Percentiles rank a stretch among this genome's conserved stretches.
Conservation (phyloP, 2,888 invertebrate genomes). For the Agrilus mali region DNA sequence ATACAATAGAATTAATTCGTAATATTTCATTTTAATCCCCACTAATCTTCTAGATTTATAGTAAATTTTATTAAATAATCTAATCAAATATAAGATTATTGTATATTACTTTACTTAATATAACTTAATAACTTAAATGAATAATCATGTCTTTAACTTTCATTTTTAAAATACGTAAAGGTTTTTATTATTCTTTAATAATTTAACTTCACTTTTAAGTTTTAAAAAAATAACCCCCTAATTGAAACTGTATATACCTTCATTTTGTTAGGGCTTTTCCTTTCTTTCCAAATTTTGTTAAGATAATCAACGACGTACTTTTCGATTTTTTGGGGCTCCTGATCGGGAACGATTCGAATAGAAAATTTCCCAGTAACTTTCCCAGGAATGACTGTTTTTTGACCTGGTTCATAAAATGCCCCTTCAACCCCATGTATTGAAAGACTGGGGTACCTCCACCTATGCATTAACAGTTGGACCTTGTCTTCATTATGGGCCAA, state of each 20-base stretch:
- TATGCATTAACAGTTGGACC: slow-evolving; percentile 75
- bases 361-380: slow-evolving; percentile 96
- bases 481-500: slow-evolving; percentile 70
- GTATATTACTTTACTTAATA: no score
- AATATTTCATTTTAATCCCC: no score
- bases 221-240: background rate
- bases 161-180: no score
- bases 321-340: slow-evolving; percentile 73
- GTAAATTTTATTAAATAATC: background rate
- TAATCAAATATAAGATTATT: background rate
- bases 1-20: no score
- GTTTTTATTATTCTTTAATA: no score
- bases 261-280: slow-evolving; percentile 79
- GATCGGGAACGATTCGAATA: slow-evolving; percentile 90
- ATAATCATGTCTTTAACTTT: no score
- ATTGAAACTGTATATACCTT: slow-evolving; percentile 35
- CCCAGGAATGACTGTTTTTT: slow-evolving; percentile 89
- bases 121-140: no score
- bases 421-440: slow-evolving; percentile 87
- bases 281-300: slow-evolving; percentile 62
- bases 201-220: no score
- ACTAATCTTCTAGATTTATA: no score
- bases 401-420: slow-evolving; percentile 85
- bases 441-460: slow-evolving; percentile 89
- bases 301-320: slow-evolving; percentile 66